Percentiles rank a stretch among this genome's conserved stretches.
These are phyloP conservation scores for Melanotaenia maccullochi DNA, from an alignment of 2,797 vertebrate genomes.

Conservation along the genomic window DNA sequence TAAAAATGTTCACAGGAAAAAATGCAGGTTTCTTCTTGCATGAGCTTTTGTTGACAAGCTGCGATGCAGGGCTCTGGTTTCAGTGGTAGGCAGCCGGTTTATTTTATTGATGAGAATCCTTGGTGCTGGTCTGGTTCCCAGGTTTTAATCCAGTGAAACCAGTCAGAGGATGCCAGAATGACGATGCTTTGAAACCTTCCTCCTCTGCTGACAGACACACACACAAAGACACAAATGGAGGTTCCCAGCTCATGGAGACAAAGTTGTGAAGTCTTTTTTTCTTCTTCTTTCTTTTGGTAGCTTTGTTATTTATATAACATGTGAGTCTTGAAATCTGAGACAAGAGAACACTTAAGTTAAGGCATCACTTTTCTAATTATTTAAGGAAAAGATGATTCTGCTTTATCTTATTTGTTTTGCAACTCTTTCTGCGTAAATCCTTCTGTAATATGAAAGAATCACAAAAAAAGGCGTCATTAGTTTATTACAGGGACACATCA, in stretches of 20 bases:
- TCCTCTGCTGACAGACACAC: conserved; percentile 66
- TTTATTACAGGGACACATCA: no score
- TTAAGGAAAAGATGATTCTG: background rate
- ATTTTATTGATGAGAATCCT: conserved; percentile 48
- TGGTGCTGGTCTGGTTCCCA: conserved; percentile 55
- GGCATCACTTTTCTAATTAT: background rate
- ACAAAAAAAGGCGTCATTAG: background rate
- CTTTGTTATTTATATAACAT: background rate
- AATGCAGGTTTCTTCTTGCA: background rate
- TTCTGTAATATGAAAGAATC: background rate
- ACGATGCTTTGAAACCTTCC: conserved; percentile 62
- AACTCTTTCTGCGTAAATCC: background rate
- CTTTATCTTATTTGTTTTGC: no score
- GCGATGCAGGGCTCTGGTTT: conserved; percentile 49
- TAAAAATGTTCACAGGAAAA: background rate
- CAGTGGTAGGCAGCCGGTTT: conserved; percentile 28
- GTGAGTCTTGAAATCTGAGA: background rate
- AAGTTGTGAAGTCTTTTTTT: background rate
- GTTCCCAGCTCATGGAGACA: conserved; percentile 46
- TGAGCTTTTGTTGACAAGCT: conserved; percentile 23
- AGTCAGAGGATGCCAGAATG: conserved; percentile 50
- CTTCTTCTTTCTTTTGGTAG: background rate
- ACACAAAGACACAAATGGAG: conserved; percentile 53
- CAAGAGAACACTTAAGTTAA: background rate
- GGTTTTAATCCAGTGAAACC: conserved; percentile 43